Conservation (phyloP, 1,140 invertebrate genomes). For the Heliconius congener region DNA sequence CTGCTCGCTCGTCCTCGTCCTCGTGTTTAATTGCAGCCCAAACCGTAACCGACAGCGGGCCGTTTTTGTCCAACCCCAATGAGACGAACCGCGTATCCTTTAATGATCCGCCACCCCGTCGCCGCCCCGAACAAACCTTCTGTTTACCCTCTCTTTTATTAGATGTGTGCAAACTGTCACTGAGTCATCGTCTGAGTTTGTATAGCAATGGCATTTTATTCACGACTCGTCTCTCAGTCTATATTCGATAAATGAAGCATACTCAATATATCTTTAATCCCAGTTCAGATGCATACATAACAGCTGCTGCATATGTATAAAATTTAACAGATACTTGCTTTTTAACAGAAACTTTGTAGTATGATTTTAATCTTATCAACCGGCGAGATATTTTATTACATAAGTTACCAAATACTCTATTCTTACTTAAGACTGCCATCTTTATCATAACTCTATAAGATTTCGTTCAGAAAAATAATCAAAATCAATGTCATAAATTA, state of each 20-base stretch:
- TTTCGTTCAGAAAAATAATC: too few relatives aligned
- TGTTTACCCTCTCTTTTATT: constrained; percentile 39
- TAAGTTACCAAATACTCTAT: too few relatives aligned
- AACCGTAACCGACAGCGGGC: constrained; percentile 67
- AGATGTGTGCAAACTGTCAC: constrained; percentile 32
- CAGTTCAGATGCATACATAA: background rate
- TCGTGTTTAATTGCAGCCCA: constrained; percentile 72
- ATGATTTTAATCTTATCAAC: background rate
- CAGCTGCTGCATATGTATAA: background rate
- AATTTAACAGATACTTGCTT: too few relatives aligned
- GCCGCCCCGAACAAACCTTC: constrained; percentile 34
- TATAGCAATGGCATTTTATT: background rate
- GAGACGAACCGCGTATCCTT: constrained; percentile 66
- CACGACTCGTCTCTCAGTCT: background rate
- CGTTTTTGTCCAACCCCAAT: constrained; percentile 69
- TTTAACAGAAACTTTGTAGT: background rate
- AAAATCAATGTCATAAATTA: too few relatives aligned
- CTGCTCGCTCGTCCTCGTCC: constrained; percentile 34
- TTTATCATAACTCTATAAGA: too few relatives aligned
- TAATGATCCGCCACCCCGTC: constrained; percentile 57
- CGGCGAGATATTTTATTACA: too few relatives aligned
- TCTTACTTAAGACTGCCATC: too few relatives aligned
- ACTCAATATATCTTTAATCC: background rate
- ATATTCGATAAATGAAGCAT: constrained; percentile 3
- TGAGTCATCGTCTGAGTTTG: constrained; percentile 19